Percentiles rank a stretch among this genome's conserved stretches.
These are phyloP conservation scores for Smutsia temminckii DNA, from an alignment of 2,797 vertebrate genomes.

Conservation along the genomic window DNA sequence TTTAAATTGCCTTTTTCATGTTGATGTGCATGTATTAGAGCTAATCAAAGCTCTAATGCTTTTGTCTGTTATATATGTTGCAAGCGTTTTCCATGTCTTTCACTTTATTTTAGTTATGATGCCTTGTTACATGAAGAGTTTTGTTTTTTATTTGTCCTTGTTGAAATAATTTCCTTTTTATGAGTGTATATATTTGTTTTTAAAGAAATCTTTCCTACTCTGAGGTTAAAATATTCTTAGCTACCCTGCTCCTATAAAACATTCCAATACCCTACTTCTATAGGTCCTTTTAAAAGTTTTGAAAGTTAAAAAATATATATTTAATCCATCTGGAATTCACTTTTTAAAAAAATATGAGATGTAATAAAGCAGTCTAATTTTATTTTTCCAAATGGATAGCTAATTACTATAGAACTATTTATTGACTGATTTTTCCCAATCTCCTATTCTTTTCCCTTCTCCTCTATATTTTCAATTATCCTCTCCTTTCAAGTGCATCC, in stretches of 20 bases:
- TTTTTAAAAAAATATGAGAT: not conserved
- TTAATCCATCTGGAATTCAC: constrained; percentile 39
- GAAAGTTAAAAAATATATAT: not conserved
- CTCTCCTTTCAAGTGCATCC: not conserved
- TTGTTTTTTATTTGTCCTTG: not conserved
- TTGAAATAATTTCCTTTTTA: not conserved
- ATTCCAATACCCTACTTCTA: not conserved
- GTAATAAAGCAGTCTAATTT: constrained; percentile 21
- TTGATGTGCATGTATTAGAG: not conserved
- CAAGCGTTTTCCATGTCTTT: not conserved
- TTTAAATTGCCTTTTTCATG: not conserved
- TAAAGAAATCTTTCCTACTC: not conserved
- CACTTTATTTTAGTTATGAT: not conserved
- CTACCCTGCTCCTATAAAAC: not conserved
- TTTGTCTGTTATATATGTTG: not conserved
- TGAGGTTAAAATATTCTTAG: not conserved
- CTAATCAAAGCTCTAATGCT: not conserved
- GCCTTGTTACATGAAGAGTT: not conserved
- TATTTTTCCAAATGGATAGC: not conserved
- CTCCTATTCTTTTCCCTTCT: not conserved
- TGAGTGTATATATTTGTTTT: not conserved
- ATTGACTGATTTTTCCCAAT: not conserved
- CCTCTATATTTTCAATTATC: not conserved
- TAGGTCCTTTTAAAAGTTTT: not conserved
- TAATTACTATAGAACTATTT: not conserved